Conservation (phyloP, 2,888 invertebrate genomes). For the Agriotes lineatus region DNA sequence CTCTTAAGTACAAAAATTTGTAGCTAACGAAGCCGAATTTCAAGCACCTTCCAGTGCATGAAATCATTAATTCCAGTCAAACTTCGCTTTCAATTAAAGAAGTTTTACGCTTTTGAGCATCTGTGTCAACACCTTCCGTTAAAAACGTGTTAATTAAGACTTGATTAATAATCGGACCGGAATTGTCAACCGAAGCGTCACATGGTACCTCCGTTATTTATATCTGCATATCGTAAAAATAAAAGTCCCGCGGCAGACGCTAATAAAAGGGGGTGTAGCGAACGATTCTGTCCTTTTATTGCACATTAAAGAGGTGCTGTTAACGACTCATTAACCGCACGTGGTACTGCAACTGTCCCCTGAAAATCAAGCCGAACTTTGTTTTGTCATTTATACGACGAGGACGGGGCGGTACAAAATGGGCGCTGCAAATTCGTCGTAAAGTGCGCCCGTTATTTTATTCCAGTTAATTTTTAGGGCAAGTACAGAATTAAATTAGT, state of each 20-base stretch:
- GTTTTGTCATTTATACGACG: background rate
- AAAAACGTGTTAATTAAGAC: constrained; percentile 34
- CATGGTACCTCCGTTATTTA: constrained; percentile 22
- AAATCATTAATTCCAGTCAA: constrained; percentile 16
- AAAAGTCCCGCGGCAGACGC: constrained; percentile 9
- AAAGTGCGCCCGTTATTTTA: background rate
- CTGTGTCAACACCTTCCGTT: constrained; percentile 8
- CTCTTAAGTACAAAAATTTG: too few species aligned
- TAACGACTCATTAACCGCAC: constrained; percentile 35
- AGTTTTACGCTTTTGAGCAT: background rate
- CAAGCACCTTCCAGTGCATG: background rate
- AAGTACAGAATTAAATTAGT: constrained; percentile 12
- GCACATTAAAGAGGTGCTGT: constrained; percentile 30
- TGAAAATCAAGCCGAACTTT: constrained; percentile 2
- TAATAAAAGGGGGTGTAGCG: constrained; percentile 25
- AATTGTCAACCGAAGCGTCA: constrained; percentile 20
- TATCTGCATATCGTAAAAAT: constrained; percentile 28
- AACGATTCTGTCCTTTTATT: constrained; percentile 25
- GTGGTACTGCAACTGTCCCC: constrained; percentile 15
- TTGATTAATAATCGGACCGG: constrained; percentile 31
- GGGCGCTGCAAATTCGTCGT: background rate
- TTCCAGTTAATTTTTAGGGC: constrained; percentile 6
- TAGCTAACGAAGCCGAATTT: background rate
- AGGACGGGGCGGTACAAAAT: background rate
- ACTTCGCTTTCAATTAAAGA: constrained; percentile 25